A percentile compares a stretch with the other conserved stretches of the same genome.
These are phyloP conservation scores for Galaxea fascicularis DNA, from an alignment of 92 coral and sea anemone species.

Conservation along the genomic window DNA sequence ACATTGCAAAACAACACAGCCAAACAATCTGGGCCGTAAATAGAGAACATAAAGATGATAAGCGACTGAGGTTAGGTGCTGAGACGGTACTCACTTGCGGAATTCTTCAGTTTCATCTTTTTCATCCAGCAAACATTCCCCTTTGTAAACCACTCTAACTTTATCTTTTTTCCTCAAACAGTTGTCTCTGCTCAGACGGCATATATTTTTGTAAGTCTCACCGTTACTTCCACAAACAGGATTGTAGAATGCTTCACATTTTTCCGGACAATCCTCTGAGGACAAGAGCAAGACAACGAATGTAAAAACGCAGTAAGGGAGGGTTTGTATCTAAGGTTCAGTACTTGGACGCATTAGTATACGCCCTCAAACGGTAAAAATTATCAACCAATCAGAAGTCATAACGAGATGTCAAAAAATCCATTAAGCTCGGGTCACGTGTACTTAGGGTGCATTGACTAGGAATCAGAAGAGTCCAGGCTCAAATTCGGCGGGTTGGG, in stretches of 20 bases:
- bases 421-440: no score
- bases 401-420: no score
- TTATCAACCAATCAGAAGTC: no score
- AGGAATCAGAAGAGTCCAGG: no score
- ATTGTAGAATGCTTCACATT: constrained; percentile 18
- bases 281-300: background rate
- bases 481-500: no score
- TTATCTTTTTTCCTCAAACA: constrained; percentile 10
- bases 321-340: background rate
- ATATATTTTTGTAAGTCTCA: constrained; percentile 30
- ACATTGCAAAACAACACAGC: background rate
- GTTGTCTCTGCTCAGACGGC: constrained; percentile 18
- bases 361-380: no score
- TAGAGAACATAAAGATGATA: background rate
- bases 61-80: no score
- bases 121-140: constrained; percentile 31
- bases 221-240: constrained; percentile 47
- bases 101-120: constrained; percentile 5
- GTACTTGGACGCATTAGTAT: background rate
- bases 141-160: constrained; percentile 23
- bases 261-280: constrained; percentile 27
- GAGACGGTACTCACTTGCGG: background rate
- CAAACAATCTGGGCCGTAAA: background rate
- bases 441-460: no score
- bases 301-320: background rate